Base-by-base conservation (phyloP, 1,140 invertebrate species). In the Amyelois transitella region DNA sequence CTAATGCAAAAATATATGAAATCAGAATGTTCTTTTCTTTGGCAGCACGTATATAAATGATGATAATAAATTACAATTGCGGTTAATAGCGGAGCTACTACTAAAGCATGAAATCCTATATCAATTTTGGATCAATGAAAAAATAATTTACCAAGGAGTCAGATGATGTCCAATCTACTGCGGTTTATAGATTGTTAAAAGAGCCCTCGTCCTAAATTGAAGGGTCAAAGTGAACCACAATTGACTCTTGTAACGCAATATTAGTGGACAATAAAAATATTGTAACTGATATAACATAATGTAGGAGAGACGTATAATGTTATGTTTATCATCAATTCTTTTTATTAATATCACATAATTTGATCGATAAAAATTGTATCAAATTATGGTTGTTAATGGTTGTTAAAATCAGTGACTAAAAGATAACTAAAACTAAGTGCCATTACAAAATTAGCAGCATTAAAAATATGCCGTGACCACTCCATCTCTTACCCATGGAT, bases 151-250 rank as follows among this genome's bases (percentile, higher is more conserved):
- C 53, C n/a, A 38, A 38, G 17, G 32, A 12, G 32, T 14, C 6
- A 1, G 32, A 59, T 44, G 59, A 53, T 51, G 47, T 25, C 10
- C 47, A 51, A 48, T 51, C 50, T 50, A 55, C 47, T 19, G 17
- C 24, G 20, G 14, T 24, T 53, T 60, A 38, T 32, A 53, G 50
- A 22, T 48, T 14, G 44, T 50, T 57, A 51, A 53, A 61, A 53
- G 58, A 60, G 45, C 61, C 52, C 38, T 32, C 44, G 62, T 22
- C 18, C 51, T 38, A 28, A 63, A 69, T 65, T 54, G 58, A 69
- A 57, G 53, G 60, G 63, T 69, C 60, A 58, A 61, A 43, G 21
- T 12, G 24, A 57, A 49, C 55, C 17, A 14, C 32, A 48, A 66
- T 68, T 64, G 55, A 65, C 55, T 14, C 32, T 10, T 32, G 28